Base-by-base conservation (phyloP, 1,140 invertebrate genomes). In the Lethrus apterus region DNA sequence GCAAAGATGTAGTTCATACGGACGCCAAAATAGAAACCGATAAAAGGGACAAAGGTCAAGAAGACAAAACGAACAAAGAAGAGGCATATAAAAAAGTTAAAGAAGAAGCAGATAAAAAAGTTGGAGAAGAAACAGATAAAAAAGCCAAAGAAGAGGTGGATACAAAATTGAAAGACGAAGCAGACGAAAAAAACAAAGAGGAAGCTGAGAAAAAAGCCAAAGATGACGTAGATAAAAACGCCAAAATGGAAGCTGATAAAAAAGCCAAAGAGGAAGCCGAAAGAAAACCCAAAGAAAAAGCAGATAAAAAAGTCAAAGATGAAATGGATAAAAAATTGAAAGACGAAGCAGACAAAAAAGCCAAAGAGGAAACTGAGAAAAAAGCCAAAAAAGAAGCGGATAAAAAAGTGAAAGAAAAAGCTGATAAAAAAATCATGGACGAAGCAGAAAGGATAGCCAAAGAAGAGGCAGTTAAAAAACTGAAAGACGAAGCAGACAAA, bases 1-100 rank as follows among this genome's bases (percentile, higher is more conserved):
- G 4, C 19, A 34, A 34, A n/a, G n/a, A n/a, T n/a, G n/a, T n/a
- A n/a, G n/a, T n/a, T n/a, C n/a, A n/a, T n/a, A n/a, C n/a, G n/a
- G n/a, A n/a, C 11, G 19, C 64, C 29, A 65, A 63, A 54, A 57
- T 56, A 7, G 46, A 55, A 49, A 23, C 18, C 18, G 44, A 42
- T 17, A 18, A 40, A 46, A 44, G 42, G 13, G 8, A 18, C 19
- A 55, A 54, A 43, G 42, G 17, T 4, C 4, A 34, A 41, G 34
- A 59, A 50, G 48, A 23, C 15, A 26, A 57, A 36, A 46, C 59
- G 36, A 50, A 54, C 51, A 36, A 46, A 50, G 48, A 52, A 33
- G 44, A 55, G 38, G 29, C 45, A 40, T 48, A 48, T 26, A 42
- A 35, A 19, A 44, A 50, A 40, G 47, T 20, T 35, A 47, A 52